These are phyloP conservation scores for Taeniopygia guttata DNA, from an alignment of 2,797 vertebrate genomes.

Conservation along the genomic window DNA sequence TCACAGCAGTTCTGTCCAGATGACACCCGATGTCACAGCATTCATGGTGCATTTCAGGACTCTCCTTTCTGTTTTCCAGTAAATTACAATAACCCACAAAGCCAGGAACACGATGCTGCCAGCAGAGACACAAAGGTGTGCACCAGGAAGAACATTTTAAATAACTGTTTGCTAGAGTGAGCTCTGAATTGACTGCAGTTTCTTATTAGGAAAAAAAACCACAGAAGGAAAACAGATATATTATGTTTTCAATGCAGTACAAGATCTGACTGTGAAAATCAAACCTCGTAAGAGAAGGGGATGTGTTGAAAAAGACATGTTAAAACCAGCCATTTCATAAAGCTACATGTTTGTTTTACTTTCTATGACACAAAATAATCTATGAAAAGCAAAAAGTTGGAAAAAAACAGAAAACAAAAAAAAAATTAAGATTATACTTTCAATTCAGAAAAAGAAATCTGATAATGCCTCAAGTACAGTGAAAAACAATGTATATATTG, in stretches of 20 bases:
- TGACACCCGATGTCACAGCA: neutral
- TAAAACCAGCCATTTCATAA: neutral
- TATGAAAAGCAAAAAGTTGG: neutral
- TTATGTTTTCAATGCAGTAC: neutral
- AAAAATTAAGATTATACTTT: neutral
- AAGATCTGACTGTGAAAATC: neutral
- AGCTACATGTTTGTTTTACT: neutral
- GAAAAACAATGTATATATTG: neutral
- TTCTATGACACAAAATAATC: neutral
- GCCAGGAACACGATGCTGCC: neutral
- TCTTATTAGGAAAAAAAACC: neutral
- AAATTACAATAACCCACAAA: neutral
- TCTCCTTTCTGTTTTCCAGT: neutral
- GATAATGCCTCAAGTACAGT: neutral
- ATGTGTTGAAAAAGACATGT: neutral
- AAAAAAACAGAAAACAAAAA: neutral
- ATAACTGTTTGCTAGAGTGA: neutral
- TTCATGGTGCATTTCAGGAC: neutral
- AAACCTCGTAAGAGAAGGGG: neutral
- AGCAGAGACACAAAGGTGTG: neutral
- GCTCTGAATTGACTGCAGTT: neutral
- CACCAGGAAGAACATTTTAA: neutral
- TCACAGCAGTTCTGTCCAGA: neutral
- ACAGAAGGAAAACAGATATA: neutral
- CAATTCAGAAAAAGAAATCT: neutral